Evolutionary conservation across 2,888 invertebrate species (phyloP).

Genomic region (Mythimna albipuncta): DNA sequence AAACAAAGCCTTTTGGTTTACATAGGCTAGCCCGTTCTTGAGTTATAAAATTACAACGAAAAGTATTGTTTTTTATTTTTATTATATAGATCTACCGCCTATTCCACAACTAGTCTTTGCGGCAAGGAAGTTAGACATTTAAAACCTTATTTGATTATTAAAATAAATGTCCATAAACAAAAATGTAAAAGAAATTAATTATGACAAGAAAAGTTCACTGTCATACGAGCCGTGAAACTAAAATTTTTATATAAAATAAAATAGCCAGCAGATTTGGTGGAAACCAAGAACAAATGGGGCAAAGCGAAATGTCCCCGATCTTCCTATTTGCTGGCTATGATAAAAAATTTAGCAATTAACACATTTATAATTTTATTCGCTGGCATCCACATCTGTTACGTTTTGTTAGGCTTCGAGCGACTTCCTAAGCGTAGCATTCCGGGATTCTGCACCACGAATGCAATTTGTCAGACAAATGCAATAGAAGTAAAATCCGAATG

Average conservation of each 20-base stretch:
- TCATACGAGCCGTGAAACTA: slow-evolving; percentile 42
- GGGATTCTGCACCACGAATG: slow-evolving; percentile 29
- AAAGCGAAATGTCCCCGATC: slow-evolving; percentile 73
- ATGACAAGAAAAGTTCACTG: slow-evolving; percentile 37
- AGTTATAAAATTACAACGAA: too few relatives aligned
- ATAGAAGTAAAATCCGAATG: slow-evolving; percentile 71
- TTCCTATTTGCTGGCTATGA: slow-evolving; percentile 75
- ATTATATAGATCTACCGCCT: not conserved
- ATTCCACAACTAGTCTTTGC: not conserved
- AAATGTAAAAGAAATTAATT: slow-evolving; percentile 24
- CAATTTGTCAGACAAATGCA: slow-evolving; percentile 64
- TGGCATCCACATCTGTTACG: slow-evolving; percentile 73
- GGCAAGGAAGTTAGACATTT: not conserved
- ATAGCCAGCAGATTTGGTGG: slow-evolving; percentile 67
- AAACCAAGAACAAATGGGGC: slow-evolving; percentile 69
- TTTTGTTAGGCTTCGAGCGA: slow-evolving; percentile 71
- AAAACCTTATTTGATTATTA: slow-evolving; percentile 39
- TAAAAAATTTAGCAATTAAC: slow-evolving; percentile 55
- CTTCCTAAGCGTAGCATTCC: slow-evolving; percentile 13
- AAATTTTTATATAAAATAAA: slow-evolving; percentile 52
- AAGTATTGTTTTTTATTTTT: too few relatives aligned
- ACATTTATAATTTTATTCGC: slow-evolving; percentile 71
- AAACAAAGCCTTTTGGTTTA: too few relatives aligned
- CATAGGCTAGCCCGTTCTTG: too few relatives aligned
- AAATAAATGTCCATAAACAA: slow-evolving; percentile 35